Evolutionary conservation across 1,140 invertebrate species (phyloP).

Genomic region (Tachypleus tridentatus): DNA sequence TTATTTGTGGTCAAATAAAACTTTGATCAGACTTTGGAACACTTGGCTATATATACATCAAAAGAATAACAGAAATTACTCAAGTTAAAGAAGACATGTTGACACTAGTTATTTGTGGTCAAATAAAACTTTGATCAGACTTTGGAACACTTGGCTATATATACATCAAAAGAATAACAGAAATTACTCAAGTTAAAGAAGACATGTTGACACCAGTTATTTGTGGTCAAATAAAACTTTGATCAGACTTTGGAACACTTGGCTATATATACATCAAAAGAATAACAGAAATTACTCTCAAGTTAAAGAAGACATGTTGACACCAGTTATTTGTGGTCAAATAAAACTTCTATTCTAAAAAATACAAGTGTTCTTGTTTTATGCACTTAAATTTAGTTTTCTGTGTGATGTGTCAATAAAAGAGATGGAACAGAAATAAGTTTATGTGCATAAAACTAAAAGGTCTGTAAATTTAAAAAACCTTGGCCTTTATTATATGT

Average conservation of each 20-base stretch:
- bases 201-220: no score
- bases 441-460: no score
- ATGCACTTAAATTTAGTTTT: no score
- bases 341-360: no score
- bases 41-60: conserved; percentile 13
- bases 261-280: conserved; percentile 12
- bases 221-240: conserved; percentile 23
- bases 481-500: no score
- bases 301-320: background rate
- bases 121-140: conserved; percentile 36
- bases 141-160: conserved; percentile 21
- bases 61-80: background rate
- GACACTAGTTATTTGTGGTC: no score
- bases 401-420: no score
- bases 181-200: background rate
- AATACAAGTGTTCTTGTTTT: no score
- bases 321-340: no score
- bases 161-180: background rate
- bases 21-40: conserved; percentile 32
- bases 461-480: no score
- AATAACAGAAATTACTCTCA: background rate
- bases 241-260: conserved; percentile 29
- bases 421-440: no score
- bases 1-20: no score
- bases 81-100: background rate